Conservation (phyloP, 2,888 invertebrate species). For the Byasa hedistus region DNA sequence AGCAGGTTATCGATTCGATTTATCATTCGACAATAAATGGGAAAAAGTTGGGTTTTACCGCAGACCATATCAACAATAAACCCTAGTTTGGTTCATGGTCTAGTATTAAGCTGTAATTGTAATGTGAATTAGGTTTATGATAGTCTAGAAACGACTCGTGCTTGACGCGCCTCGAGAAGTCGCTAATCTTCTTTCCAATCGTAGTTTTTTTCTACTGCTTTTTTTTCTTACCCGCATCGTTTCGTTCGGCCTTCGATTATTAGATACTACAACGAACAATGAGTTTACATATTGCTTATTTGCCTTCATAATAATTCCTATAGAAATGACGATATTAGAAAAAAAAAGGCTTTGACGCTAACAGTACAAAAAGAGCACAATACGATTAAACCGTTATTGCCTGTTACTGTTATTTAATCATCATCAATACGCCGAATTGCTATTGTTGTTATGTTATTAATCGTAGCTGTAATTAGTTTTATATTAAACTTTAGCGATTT, state of each 20-base stretch:
- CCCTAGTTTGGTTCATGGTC: too few relatives aligned
- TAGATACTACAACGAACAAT: constrained; percentile 13
- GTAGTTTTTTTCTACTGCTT: constrained; percentile 5
- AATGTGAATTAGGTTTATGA: background rate
- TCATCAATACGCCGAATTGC: too few relatives aligned
- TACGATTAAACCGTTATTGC: too few relatives aligned
- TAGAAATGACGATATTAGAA: background rate
- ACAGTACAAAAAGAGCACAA: too few relatives aligned
- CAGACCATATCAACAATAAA: too few relatives aligned
- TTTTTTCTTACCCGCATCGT: constrained; percentile 14
- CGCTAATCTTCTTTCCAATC: constrained; percentile 12
- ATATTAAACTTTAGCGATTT: too few relatives aligned
- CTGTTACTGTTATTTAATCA: too few relatives aligned
- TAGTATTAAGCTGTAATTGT: background rate
- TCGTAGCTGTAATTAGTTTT: too few relatives aligned
- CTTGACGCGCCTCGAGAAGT: constrained; percentile 14
- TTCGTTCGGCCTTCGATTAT: constrained; percentile 15
- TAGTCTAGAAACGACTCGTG: constrained; percentile 6
- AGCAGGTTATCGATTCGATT: too few relatives aligned
- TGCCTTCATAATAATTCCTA: background rate
- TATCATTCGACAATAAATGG: too few relatives aligned
- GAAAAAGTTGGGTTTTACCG: too few relatives aligned
- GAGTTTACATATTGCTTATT: constrained; percentile 5
- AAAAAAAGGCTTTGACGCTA: background rate
- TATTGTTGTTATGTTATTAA: too few relatives aligned